Evolutionary conservation across 2,113 vertebrate species (phyloP).

Genomic region (Tautogolabrus adspersus): DNA sequence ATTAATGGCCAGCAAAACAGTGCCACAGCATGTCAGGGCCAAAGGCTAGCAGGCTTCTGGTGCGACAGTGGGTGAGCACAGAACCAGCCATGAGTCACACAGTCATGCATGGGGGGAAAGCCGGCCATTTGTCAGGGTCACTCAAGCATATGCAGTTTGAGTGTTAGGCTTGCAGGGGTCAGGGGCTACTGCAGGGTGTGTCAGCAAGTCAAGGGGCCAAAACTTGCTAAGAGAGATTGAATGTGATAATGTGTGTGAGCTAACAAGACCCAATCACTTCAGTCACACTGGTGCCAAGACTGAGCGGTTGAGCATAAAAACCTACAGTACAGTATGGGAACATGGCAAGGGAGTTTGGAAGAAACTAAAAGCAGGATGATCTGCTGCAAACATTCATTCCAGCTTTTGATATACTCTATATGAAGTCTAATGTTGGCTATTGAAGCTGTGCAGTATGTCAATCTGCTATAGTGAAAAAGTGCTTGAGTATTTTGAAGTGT

Average conservation of each 20-base stretch:
- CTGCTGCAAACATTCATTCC: no score
- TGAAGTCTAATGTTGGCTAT: no score
- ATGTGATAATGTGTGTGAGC: conserved; percentile 22
- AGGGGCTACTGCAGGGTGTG: conserved; percentile 25
- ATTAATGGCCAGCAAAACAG: conserved; percentile 15
- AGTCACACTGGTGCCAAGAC: neutral
- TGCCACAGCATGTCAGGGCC: neutral
- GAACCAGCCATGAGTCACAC: conserved; percentile 29
- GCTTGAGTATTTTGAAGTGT: no score
- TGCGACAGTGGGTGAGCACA: conserved; percentile 1
- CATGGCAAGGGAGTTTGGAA: neutral
- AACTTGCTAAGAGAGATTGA: conserved; percentile 13
- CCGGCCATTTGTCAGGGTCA: neutral
- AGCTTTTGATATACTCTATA: no score
- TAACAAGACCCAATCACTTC: neutral
- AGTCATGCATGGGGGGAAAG: conserved; percentile 2
- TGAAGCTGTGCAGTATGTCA: no score
- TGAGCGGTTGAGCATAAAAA: neutral
- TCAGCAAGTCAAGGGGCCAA: conserved; percentile 34
- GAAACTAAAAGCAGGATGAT: no score
- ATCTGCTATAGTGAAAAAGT: no score
- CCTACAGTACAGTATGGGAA: neutral
- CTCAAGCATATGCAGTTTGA: conserved; percentile 43
- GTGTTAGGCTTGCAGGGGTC: conserved; percentile 3
- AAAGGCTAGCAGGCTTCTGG: conserved; percentile 16